These are phyloP conservation scores for Cromileptes altivelis DNA, from an alignment of 2,113 vertebrate species.

Conservation along the genomic window DNA sequence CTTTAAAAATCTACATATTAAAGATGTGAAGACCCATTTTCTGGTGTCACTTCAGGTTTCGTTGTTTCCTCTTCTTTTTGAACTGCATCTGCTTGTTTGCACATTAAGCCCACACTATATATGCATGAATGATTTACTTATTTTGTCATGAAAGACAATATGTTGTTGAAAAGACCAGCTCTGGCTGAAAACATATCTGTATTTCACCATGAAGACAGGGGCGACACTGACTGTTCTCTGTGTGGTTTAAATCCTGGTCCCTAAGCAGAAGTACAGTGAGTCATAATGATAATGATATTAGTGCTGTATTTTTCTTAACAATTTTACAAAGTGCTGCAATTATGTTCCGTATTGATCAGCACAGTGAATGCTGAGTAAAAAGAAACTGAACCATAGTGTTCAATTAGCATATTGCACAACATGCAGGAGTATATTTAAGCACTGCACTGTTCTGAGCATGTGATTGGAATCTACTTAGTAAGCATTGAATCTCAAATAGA, in stretches of 20 bases:
- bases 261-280: neutral
- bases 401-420: constrained; percentile 1
- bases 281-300: constrained; percentile 6
- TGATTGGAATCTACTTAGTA: neutral
- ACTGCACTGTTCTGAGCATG: neutral
- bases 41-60: too few species aligned
- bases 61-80: too few species aligned
- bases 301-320: neutral
- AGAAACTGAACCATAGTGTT: neutral
- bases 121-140: neutral
- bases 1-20: too few species aligned
- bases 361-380: neutral
- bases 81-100: too few species aligned
- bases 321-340: constrained; percentile 7
- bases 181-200: too few species aligned
- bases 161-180: too few species aligned
- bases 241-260: neutral
- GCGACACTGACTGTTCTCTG: neutral
- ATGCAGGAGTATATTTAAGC: neutral
- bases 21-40: too few species aligned
- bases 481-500: neutral
- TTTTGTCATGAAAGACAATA: neutral
- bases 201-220: neutral
- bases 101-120: neutral
- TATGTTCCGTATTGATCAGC: constrained; percentile 1